Base-by-base conservation (phyloP, 1,140 invertebrate genomes). In the Andrena cerasifolii region DNA sequence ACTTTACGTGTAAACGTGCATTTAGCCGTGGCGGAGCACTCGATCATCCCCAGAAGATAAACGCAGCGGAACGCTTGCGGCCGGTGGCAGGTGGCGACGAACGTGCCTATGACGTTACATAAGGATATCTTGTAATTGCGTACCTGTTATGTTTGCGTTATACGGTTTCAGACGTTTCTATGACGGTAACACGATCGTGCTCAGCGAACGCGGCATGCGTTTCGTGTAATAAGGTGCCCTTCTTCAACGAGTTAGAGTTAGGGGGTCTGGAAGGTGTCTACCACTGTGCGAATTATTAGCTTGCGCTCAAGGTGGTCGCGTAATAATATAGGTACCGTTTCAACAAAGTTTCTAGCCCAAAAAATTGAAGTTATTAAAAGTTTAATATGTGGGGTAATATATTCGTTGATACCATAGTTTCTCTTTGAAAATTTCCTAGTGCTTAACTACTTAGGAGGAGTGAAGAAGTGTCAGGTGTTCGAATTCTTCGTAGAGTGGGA, bases 71-170 rank as follows among this genome's bases (percentile, higher is more conserved):
- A 53, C 21, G 14, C 49, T 31, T 18, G 26, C 10, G 43, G n/a
- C 21, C 26, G n/a, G 3, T 28, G 36, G 14, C 3, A 16, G n/a
- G 26, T n/a, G 26, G 5, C 43, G n/a, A 54, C 14, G 47, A 18
- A 40, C 26, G 31, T 16, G 12, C 49, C 18, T 59, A 14, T 33
- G 43, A 75, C n/a, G 26, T 63, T 78, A 33, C 47, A 45, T 56
- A 78, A 80, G 51, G 31, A 53, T 36, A 73, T 72, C 43, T 58
- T 16, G 61, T 73, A 73, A 73, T 81, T 78, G 68, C 54, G 33
- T 65, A 68, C 31, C 56, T 76, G 75, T 78, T 73, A 68, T 78
- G 67, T 73, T 81, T 54, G 74, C 65, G 31, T 66, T 71, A 47
- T 49, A 68, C 28, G 61, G 66, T 78, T 80, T 70, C 74, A 61